These are phyloP conservation scores for Champsocephalus esox DNA, from an alignment of 2,797 vertebrate genomes.

Conservation along the genomic window DNA sequence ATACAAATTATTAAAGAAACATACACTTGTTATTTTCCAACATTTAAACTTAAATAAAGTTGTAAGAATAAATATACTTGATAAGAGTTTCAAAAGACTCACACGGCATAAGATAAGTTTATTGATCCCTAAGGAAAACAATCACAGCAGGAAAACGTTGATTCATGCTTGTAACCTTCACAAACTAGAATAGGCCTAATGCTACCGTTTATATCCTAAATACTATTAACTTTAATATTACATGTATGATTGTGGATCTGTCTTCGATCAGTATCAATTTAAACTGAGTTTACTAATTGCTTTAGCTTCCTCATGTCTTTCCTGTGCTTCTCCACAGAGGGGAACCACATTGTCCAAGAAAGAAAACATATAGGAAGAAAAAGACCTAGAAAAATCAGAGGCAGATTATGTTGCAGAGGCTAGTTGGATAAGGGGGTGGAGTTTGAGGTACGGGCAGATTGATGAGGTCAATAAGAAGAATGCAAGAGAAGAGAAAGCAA, in stretches of 20 bases:
- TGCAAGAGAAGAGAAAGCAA: constrained; percentile 53
- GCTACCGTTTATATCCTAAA: background rate
- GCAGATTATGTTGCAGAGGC: constrained; percentile 53
- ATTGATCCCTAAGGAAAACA: background rate
- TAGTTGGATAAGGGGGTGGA: constrained; percentile 45
- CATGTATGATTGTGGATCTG: background rate
- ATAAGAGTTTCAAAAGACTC: background rate
- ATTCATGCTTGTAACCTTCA: background rate
- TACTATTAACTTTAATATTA: background rate
- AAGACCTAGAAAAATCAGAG: constrained; percentile 21
- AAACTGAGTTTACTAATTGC: constrained; percentile 18
- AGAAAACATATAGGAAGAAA: constrained; percentile 1
- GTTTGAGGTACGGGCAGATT: constrained; percentile 56
- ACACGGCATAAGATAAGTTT: background rate
- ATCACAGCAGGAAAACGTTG: background rate
- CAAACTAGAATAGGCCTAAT: background rate
- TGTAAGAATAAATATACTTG: no score
- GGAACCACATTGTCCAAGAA: constrained; percentile 34
- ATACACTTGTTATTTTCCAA: no score
- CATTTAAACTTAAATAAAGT: no score
- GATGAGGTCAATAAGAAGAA: constrained; percentile 60
- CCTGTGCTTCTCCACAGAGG: constrained; percentile 27
- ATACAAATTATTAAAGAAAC: background rate
- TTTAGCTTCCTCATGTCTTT: constrained; percentile 23
- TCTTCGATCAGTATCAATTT: constrained; percentile 4